Conservation (phyloP, 1,140 invertebrate species). For the Drosophila nikananu region DNA sequence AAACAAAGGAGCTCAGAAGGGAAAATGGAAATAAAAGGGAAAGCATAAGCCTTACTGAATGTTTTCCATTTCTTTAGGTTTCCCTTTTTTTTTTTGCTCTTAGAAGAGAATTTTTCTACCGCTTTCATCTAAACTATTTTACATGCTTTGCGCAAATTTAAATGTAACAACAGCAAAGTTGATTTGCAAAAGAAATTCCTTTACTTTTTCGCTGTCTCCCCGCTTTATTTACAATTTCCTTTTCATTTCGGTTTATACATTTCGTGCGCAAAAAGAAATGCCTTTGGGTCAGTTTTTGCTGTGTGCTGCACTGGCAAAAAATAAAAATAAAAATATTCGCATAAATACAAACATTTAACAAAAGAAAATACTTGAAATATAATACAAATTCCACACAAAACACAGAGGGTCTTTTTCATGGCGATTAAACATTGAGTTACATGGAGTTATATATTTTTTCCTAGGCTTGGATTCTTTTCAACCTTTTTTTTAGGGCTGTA, state of each 20-base stretch:
- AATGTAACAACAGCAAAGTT: conserved; percentile 22
- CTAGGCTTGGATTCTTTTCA: conserved; percentile 1
- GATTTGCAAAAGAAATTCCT: conserved; percentile 30
- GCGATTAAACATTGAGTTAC: conserved; percentile 10
- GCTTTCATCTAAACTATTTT: conserved; percentile 21
- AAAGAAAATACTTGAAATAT: neutral
- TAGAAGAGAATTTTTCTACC: conserved; percentile 17
- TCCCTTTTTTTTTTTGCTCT: neutral
- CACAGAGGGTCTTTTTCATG: neutral
- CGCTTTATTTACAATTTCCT: conserved; percentile 37
- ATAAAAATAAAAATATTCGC: neutral
- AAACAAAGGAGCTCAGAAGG: neutral
- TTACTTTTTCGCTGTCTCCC: conserved; percentile 11
- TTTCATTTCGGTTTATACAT: conserved; percentile 21
- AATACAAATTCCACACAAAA: neutral
- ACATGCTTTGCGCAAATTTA: conserved; percentile 30
- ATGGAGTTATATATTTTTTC: conserved; percentile 1
- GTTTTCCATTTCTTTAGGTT: conserved; percentile 1
- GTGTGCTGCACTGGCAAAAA: neutral
- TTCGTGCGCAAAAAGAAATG: neutral
- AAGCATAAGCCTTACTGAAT: conserved; percentile 16
- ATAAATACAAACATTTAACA: neutral
- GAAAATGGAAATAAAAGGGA: neutral
- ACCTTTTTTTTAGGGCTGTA: conserved; percentile 30
- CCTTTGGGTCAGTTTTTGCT: conserved; percentile 30